These are phyloP conservation scores for Sisyra terminalis DNA, from an alignment of 2,888 invertebrate genomes.

Conservation along the genomic window DNA sequence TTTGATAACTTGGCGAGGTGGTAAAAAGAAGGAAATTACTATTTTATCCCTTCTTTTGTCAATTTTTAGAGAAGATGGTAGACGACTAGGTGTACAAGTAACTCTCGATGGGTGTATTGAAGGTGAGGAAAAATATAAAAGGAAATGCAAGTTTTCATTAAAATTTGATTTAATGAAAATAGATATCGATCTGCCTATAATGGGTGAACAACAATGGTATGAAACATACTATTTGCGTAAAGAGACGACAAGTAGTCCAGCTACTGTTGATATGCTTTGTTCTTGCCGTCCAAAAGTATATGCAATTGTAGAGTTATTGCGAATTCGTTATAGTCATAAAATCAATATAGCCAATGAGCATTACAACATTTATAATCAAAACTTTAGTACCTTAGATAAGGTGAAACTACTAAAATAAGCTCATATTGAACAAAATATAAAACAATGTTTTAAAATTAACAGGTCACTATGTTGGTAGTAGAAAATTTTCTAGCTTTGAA, in stretches of 20 bases:
- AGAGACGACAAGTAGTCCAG: conserved; percentile 19
- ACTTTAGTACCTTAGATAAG: neutral
- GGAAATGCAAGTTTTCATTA: neutral
- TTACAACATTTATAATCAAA: conserved; percentile 21
- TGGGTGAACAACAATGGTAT: conserved; percentile 25
- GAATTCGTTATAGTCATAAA: conserved; percentile 19
- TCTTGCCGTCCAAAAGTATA: conserved; percentile 30
- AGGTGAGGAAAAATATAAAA: conserved; percentile 17
- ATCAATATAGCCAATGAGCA: conserved; percentile 22
- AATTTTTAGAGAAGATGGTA: conserved; percentile 28
- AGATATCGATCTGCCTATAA: conserved; percentile 25
- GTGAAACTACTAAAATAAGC: neutral
- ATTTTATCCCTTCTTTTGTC: conserved; percentile 24
- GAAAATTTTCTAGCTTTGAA: conserved; percentile 28
- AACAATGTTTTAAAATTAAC: conserved; percentile 11
- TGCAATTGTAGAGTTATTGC: conserved; percentile 24
- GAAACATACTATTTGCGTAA: conserved; percentile 18
- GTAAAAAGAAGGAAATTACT: conserved; percentile 16
- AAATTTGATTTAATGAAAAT: conserved; percentile 2
- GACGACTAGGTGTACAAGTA: conserved; percentile 19
- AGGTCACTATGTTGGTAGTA: conserved; percentile 26
- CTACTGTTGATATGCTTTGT: conserved; percentile 24
- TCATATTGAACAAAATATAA: too few species aligned
- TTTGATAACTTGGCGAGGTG: conserved; percentile 28
- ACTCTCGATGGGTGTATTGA: conserved; percentile 21